Evolutionary conservation across 2,888 invertebrate species (phyloP), one percentile per base, ranked within the genome.

Genomic region (Pristionchus fissidentatus): DNA sequence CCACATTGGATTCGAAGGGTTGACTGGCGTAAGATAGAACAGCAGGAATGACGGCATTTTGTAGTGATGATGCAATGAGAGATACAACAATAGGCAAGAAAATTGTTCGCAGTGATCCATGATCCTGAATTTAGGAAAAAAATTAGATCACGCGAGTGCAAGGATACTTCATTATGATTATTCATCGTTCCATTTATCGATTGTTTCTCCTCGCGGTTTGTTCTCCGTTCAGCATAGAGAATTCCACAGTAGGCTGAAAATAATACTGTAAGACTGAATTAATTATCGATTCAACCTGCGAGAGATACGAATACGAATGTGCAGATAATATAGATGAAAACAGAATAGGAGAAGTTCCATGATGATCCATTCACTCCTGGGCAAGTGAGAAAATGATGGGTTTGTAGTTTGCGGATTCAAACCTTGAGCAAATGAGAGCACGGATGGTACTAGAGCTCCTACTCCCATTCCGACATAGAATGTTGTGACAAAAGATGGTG

Each of bases 401-500:
- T n/a, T n/a, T 43, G 26, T 26, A 70, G 5, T 29, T 0, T 38
- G 41, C n/a, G 7, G 49, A 38, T 38, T 49, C 15, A 55, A 35
- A 83, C 83, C 73, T 73, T 83, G 83, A 35, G 73, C 83, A 32
- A 83, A 83, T 7, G 83, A 49, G 4, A 83, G 83, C 22, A 38
- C 52, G 15, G 83, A 83, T 7, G 83, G 83, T 26, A 83, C 1
- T 1, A 83, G 43, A 8, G 83, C 83, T 1, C 83, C 83, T 35
- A 73, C 49, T 70, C 83, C 83, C 83, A 83, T 83, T 32, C 83
- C 83, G 0, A 83, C 41, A 15, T 73, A 83, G 55, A 83, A 83
- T 0, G 83, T 73, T 1, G 83, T 83, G 35, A 83, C 38, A 38
- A 73, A 83, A 3, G 83, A 83, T 26, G 70, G 38, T 19, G 80